Evolutionary conservation across 2,888 invertebrate species (phyloP).

Genomic region (Cetonia aurata): DNA sequence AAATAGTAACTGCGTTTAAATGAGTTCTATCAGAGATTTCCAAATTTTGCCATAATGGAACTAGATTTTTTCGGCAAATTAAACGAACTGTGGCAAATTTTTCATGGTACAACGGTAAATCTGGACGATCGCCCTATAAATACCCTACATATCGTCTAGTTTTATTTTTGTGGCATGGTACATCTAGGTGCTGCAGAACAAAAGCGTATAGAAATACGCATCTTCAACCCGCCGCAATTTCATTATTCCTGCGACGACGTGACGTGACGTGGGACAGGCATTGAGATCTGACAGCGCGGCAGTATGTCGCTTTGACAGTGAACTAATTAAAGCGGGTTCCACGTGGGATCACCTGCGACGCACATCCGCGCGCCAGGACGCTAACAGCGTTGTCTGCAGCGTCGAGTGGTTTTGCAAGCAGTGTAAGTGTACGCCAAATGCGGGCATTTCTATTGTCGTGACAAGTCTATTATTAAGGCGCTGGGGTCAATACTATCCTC

Average conservation of each 20-base stretch:
- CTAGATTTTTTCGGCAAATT: no score
- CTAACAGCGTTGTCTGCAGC: constrained; percentile 17
- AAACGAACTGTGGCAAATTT: no score
- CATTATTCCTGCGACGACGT: background rate
- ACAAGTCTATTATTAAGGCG: constrained; percentile 54
- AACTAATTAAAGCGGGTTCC: constrained; percentile 61
- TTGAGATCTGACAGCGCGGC: constrained; percentile 52
- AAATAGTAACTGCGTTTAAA: no score
- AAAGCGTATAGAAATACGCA: background rate
- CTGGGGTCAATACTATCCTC: background rate
- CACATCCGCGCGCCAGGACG: constrained; percentile 9
- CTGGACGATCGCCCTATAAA: no score
- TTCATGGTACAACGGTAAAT: no score
- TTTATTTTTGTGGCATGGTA: no score
- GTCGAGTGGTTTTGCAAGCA: constrained; percentile 19
- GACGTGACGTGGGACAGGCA: constrained; percentile 36
- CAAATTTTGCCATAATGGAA: no score
- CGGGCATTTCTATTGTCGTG: constrained; percentile 55
- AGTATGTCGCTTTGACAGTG: constrained; percentile 60
- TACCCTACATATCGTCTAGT: no score
- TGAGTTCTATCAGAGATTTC: no score
- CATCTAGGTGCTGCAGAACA: no score
- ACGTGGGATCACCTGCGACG: constrained; percentile 60
- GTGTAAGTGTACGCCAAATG: constrained; percentile 40
- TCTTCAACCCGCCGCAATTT: constrained; percentile 10